A percentile compares a stretch with the other conserved stretches of the same genome.
Conservation (phyloP, 2,888 invertebrate genomes). For the Drosophila conformis region DNA sequence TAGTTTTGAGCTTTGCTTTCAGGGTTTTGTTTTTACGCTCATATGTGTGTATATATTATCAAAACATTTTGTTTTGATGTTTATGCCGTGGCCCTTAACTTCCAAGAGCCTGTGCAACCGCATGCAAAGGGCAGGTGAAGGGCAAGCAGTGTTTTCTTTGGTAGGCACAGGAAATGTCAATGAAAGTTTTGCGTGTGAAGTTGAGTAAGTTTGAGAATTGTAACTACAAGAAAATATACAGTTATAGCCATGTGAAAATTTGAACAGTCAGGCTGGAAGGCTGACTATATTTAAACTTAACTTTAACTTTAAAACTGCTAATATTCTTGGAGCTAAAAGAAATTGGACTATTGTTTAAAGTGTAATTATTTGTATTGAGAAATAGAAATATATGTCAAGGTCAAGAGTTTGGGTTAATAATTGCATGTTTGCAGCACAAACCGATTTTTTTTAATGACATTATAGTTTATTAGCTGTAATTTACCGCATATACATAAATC, state of each 20-base stretch:
- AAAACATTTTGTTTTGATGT: conserved; percentile 48
- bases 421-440: not conserved
- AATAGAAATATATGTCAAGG: not conserved
- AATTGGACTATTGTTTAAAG: not conserved
- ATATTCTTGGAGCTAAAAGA: not conserved
- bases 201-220: not conserved
- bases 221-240: not conserved
- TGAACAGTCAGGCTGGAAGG: not conserved
- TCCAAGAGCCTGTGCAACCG: conserved; percentile 5
- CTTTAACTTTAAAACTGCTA: not conserved
- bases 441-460: not conserved
- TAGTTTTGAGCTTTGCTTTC: conserved; percentile 39
- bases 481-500: not conserved
- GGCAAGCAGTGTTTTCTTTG: conserved; percentile 6
- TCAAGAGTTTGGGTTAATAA: not conserved
- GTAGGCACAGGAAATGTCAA: conserved; percentile 71
- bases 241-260: not conserved
- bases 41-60: conserved; percentile 19
- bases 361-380: not conserved
- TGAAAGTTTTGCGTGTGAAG: conserved; percentile 47
- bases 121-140: conserved; percentile 18
- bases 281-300: not conserved
- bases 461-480: not conserved
- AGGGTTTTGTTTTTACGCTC: conserved; percentile 12
- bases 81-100: conserved; percentile 31